Percentiles rank a stretch among this genome's conserved stretches.
Conservation (phyloP, 2,888 invertebrate species). For the Antheraea yamamai region DNA sequence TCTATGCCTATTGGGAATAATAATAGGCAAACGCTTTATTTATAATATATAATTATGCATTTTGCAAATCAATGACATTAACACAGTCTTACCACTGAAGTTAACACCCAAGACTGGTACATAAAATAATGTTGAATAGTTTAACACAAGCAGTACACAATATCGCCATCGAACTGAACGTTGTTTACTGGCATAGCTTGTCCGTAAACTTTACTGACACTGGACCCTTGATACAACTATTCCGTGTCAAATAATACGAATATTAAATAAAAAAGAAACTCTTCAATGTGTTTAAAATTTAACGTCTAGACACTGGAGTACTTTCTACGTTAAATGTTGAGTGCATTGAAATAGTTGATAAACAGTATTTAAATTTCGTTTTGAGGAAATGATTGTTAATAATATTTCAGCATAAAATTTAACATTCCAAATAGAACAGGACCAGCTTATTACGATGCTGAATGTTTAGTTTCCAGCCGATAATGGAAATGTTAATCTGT, state of each 20-base stretch:
- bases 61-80: not conserved
- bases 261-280: not conserved
- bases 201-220: not conserved
- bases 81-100: not conserved
- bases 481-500: not conserved
- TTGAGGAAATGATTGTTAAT: not conserved
- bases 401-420: not conserved
- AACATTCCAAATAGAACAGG: slow-evolving; percentile 8
- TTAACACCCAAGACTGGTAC: not conserved
- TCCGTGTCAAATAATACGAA: not conserved
- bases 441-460: not conserved
- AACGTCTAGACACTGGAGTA: not conserved
- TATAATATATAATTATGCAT: not conserved
- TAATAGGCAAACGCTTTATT: not conserved
- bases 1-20: not conserved
- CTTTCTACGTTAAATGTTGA: not conserved
- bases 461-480: not conserved
- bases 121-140: slow-evolving; percentile 1
- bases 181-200: not conserved
- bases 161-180: not conserved
- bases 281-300: not conserved
- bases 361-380: not conserved
- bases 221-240: not conserved
- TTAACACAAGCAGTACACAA: not conserved
- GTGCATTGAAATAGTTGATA: not conserved